These are phyloP conservation scores for Myotis daubentonii DNA, from an alignment of 2,797 vertebrate genomes.

Conservation along the genomic window DNA sequence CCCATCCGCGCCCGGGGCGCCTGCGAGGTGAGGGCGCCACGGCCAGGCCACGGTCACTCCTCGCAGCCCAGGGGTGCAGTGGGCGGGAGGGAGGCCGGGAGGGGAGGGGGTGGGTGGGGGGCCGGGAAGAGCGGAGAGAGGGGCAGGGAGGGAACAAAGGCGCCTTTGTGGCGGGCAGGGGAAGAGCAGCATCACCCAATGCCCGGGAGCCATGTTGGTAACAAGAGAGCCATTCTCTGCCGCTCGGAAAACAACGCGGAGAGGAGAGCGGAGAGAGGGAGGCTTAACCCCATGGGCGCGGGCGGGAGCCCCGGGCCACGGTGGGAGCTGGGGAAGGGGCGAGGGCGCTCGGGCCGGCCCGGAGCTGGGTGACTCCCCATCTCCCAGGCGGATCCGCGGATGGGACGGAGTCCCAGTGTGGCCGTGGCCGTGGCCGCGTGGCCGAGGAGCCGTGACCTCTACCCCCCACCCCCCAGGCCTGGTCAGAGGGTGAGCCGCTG, in stretches of 20 bases:
- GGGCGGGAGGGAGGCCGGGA: slow-evolving; percentile 80
- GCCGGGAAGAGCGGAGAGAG: slow-evolving; percentile 82
- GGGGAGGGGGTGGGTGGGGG: slow-evolving; percentile 83
- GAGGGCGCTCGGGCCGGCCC: background rate
- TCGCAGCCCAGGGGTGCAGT: slow-evolving; percentile 84
- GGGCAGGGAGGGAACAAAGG: slow-evolving; percentile 86
- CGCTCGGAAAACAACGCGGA: slow-evolving; percentile 88
- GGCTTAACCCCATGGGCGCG: slow-evolving; percentile 80
- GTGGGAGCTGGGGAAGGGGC: background rate
- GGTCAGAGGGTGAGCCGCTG: background rate
- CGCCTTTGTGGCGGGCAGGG: slow-evolving; percentile 85
- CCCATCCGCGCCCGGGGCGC: background rate
- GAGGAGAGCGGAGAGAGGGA: slow-evolving; percentile 80
- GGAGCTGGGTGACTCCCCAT: background rate
- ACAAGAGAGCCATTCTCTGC: slow-evolving; percentile 90
- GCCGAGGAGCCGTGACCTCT: background rate
- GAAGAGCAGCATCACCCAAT: slow-evolving; percentile 88
- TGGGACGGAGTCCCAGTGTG: background rate
- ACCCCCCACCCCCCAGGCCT: background rate
- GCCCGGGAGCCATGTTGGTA: slow-evolving; percentile 90
- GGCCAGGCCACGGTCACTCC: slow-evolving; percentile 83
- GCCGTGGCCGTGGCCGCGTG: slow-evolving; percentile 48
- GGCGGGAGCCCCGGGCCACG: slow-evolving; percentile 40
- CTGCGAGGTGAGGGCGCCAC: slow-evolving; percentile 52
- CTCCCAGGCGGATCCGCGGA: background rate